Evolutionary conservation across 2,888 invertebrate species (phyloP).

Genomic region (Thera obeliscata): DNA sequence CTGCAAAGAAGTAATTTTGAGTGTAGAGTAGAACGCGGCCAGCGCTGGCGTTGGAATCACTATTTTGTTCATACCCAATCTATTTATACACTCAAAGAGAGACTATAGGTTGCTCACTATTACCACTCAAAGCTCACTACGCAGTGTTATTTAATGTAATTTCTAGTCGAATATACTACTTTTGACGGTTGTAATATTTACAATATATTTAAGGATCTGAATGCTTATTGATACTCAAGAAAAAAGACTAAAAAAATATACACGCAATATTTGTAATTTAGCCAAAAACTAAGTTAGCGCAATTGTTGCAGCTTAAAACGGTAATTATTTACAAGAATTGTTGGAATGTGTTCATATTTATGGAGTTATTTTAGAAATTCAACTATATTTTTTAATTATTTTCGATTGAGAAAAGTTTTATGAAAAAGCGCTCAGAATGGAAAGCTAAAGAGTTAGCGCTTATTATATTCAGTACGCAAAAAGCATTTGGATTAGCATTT

Average conservation of each 20-base stretch:
- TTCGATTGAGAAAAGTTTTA: constrained; percentile 12
- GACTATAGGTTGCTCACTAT: constrained; percentile 1
- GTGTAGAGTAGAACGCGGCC: background rate
- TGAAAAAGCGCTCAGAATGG: constrained; percentile 31
- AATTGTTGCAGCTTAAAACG: constrained; percentile 5
- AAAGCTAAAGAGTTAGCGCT: background rate
- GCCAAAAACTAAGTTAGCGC: constrained; percentile 1
- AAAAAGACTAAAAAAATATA: constrained; percentile 27
- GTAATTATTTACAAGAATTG: constrained; percentile 32
- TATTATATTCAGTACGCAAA: background rate
- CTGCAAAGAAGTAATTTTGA: constrained; percentile 61
- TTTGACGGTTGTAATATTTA: constrained; percentile 41
- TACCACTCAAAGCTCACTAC: constrained; percentile 35
- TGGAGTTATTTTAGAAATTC: constrained; percentile 21
- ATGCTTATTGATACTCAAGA: constrained; percentile 31
- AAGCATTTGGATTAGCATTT: constrained; percentile 13
- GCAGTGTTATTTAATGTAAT: constrained; percentile 44
- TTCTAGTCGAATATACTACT: constrained; percentile 49
- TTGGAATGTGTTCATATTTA: constrained; percentile 64
- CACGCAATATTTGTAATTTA: constrained; percentile 20
- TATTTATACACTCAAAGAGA: background rate
- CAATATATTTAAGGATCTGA: constrained; percentile 48
- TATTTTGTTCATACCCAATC: constrained; percentile 4
- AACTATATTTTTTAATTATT: constrained; percentile 18
- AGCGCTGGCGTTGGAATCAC: constrained; percentile 3